Evolutionary conservation across 2,113 vertebrate species (phyloP).

Genomic region (Mugil cephalus): DNA sequence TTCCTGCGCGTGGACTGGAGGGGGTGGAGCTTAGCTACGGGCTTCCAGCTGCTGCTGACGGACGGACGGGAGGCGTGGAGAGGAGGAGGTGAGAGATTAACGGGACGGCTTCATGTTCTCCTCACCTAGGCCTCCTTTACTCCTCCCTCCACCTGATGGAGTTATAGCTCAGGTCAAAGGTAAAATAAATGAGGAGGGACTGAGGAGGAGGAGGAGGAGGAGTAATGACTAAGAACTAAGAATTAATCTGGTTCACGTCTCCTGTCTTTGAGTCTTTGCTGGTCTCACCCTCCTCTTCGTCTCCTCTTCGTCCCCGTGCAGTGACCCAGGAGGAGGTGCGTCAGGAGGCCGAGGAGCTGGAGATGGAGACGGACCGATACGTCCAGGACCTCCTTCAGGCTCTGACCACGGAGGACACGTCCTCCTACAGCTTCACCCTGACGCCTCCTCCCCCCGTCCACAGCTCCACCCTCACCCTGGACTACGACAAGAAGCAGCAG

Average conservation of each 20-base stretch:
- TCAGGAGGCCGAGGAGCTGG: slow-evolving; percentile 91
- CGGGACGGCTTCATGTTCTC: slow-evolving; percentile 1
- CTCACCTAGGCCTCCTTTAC: slow-evolving; percentile 5
- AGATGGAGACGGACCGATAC: slow-evolving; percentile 90
- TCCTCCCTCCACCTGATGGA: no score
- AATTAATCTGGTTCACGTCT: no score
- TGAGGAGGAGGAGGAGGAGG: no score
- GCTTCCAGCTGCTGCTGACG: slow-evolving; percentile 88
- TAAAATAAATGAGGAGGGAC: no score
- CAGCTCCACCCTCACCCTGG: slow-evolving; percentile 78
- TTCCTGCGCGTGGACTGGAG: slow-evolving; percentile 90
- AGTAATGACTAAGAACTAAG: no score
- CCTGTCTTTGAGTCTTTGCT: no score
- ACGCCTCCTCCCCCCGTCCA: slow-evolving; percentile 59
- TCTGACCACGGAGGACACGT: slow-evolving; percentile 74
- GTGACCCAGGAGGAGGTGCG: slow-evolving; percentile 86
- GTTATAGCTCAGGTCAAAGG: no score
- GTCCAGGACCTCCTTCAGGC: slow-evolving; percentile 88
- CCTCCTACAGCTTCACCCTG: slow-evolving; percentile 87
- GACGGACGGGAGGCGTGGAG: slow-evolving; percentile 90
- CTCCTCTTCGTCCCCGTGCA: slow-evolving; percentile 52
- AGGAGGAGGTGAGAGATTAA: slow-evolving; percentile 88
- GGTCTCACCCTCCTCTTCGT: not conserved
- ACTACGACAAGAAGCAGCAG: slow-evolving; percentile 91
- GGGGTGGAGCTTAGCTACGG: slow-evolving; percentile 82